Evolutionary conservation across 2,888 invertebrate genomes (phyloP), one percentile per base, ranked within the genome.

Genomic region (Protonemura montana): DNA sequence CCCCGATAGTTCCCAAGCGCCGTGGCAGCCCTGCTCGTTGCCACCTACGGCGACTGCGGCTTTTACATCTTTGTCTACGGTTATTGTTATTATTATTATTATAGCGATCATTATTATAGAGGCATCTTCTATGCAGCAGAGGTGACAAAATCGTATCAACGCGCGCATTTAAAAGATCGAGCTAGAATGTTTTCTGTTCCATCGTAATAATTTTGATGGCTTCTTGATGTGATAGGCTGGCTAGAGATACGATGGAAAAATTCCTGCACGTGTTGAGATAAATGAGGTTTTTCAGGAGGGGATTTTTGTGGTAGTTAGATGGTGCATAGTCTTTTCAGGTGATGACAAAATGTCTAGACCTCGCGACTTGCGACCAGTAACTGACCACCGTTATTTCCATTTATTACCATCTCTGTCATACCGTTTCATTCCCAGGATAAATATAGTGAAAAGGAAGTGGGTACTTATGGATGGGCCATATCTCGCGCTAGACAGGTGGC

Each of bases 221-320:
- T 59, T 59, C 59, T 10, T 59, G 59, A 59, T 59, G 21, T 59
- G 59, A 59, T 59, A 59, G 59, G 13, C 59, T 59, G 59, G 13
- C 59, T 59, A 10, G 3, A 35, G 35, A 16, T 21, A 21, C 13
- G 59, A 59, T 59, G 59, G 59, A 59, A 59, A 78, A 78, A 78
- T 78, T 78, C 78, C 78, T 78, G 78, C 78, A 78, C 78, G 78
- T 78, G 78, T 78, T 78, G 28, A 26, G 78, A 28, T 78, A 78
- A 78, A 78, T 78, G 26, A 78, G 78, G 78, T 28, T 59, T n/a
- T 59, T 59, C 59, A 59, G 59, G 59, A 10, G 59, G 59, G 21
- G 59, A 59, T 13, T 59, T 59, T 59, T 21, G 59, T 26, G 78
- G 59, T 16, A 16, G 59, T 59, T 16, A 10, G 41, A 41, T 6